Conservation (phyloP, 2,797 vertebrate genomes). For the Crocodylus rhombifer region DNA sequence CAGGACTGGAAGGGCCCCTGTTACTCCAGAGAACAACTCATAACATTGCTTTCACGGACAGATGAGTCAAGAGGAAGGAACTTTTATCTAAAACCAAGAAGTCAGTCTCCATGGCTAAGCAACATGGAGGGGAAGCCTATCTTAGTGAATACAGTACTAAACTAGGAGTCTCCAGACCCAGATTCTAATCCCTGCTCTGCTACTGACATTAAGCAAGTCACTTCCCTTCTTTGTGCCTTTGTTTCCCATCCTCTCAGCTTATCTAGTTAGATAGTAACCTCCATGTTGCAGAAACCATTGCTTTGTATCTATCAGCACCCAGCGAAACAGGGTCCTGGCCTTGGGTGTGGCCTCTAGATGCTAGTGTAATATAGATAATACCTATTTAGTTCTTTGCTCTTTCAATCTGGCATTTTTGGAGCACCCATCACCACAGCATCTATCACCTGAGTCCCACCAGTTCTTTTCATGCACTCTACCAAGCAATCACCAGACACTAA, state of each 20-base stretch:
- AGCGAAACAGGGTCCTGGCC: too few relatives aligned
- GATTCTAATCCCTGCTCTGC: not conserved
- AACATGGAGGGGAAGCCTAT: not conserved
- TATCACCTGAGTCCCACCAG: not conserved
- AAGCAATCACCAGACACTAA: not conserved
- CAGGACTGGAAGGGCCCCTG: not conserved
- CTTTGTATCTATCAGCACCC: too few relatives aligned
- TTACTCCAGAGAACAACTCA: too few relatives aligned
- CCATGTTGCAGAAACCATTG: too few relatives aligned
- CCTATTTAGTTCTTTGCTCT: not conserved
- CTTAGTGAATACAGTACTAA: not conserved
- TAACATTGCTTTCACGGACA: not conserved
- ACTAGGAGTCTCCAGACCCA: fast-evolving
- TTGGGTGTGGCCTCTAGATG: too few relatives aligned
- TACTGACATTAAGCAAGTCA: not conserved
- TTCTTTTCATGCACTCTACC: too few relatives aligned
- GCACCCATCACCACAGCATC: not conserved
- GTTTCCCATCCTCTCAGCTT: not conserved
- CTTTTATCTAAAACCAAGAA: not conserved
- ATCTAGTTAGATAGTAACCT: not conserved
- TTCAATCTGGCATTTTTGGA: not conserved
- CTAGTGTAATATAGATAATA: too few relatives aligned
- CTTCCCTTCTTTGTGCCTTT: not conserved
- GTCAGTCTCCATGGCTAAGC: not conserved
- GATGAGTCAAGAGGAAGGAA: fast-evolving